Conservation (phyloP, 2,888 invertebrate species). For the Caenorhabditis drosophilae region DNA sequence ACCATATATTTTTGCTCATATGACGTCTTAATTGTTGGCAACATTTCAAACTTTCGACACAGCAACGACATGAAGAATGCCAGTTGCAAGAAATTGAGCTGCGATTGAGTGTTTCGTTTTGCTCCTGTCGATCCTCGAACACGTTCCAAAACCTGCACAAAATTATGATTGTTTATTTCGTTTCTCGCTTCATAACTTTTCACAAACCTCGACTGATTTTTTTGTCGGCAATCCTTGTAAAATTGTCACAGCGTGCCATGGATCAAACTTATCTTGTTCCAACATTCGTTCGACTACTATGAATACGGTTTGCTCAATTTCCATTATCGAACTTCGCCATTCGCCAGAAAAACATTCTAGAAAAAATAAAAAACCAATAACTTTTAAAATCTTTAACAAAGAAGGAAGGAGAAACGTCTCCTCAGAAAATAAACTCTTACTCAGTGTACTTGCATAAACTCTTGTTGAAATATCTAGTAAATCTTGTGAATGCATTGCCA, state of each 20-base stretch:
- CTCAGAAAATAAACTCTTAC: too few relatives aligned
- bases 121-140: constrained; percentile 11
- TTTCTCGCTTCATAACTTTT: too few relatives aligned
- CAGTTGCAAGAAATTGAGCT: constrained; percentile 34
- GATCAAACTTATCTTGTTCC: constrained; percentile 28
- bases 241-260: constrained; percentile 35
- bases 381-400: too few relatives aligned
- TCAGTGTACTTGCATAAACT: constrained; percentile 46
- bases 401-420: too few relatives aligned
- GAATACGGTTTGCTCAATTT: constrained; percentile 14
- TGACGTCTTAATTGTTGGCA: constrained; percentile 4
- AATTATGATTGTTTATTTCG: neutral
- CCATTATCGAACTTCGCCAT: constrained; percentile 11
- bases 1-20: constrained; percentile 28
- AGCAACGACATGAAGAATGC: constrained; percentile 28
- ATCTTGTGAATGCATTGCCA: constrained; percentile 42
- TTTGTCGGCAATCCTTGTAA: constrained; percentile 26
- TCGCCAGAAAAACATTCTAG: constrained; percentile 21
- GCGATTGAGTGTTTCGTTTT: constrained; percentile 24
- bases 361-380: neutral
- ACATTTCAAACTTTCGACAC: constrained; percentile 6
- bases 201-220: too few relatives aligned
- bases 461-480: constrained; percentile 45
- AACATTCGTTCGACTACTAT: constrained; percentile 33
- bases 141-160: constrained; percentile 7